Conservation (phyloP, 2,797 vertebrate species). For the Heliangelus exortis region DNA sequence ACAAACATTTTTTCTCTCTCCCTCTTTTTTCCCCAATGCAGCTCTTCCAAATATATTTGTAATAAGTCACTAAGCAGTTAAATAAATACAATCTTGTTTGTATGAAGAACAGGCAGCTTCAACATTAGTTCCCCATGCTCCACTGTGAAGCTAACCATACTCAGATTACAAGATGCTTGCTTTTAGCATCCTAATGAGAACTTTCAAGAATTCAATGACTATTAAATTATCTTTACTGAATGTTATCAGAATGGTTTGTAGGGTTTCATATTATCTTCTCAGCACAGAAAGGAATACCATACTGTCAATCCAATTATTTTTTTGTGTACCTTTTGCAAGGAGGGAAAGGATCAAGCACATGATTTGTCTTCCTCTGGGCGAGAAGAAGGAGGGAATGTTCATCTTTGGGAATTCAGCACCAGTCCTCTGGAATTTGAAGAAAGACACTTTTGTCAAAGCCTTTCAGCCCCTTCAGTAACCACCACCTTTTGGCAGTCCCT, state of each 20-base stretch:
- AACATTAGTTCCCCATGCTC: slow-evolving; percentile 16
- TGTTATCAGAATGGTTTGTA: slow-evolving; percentile 45
- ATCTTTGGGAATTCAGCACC: neutral
- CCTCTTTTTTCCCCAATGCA: neutral
- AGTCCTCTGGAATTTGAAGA: neutral
- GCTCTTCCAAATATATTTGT: slow-evolving; percentile 48
- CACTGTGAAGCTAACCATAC: slow-evolving; percentile 21
- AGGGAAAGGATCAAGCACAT: neutral
- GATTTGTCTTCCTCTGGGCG: neutral
- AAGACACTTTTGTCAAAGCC: neutral
- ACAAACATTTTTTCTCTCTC: neutral
- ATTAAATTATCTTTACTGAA: slow-evolving; percentile 43
- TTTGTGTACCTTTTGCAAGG: neutral
- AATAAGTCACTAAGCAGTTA: slow-evolving; percentile 25
- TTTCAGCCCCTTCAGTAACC: neutral
- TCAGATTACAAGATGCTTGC: slow-evolving; percentile 25
- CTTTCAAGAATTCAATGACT: slow-evolving; percentile 55
- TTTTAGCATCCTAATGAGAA: slow-evolving; percentile 46
- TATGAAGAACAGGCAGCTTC: slow-evolving; percentile 1
- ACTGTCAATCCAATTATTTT: slow-evolving; percentile 16
- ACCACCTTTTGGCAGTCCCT: neutral
- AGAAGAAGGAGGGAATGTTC: neutral
- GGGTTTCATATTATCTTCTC: slow-evolving; percentile 9
- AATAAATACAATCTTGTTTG: slow-evolving; percentile 36
- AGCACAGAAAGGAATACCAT: slow-evolving; percentile 11